A percentile compares a stretch with the other conserved stretches of the same genome.
phyloP scores from a whole-genome alignment of 2,797 vertebrate species.

The Steatocranus sp. region DNA sequence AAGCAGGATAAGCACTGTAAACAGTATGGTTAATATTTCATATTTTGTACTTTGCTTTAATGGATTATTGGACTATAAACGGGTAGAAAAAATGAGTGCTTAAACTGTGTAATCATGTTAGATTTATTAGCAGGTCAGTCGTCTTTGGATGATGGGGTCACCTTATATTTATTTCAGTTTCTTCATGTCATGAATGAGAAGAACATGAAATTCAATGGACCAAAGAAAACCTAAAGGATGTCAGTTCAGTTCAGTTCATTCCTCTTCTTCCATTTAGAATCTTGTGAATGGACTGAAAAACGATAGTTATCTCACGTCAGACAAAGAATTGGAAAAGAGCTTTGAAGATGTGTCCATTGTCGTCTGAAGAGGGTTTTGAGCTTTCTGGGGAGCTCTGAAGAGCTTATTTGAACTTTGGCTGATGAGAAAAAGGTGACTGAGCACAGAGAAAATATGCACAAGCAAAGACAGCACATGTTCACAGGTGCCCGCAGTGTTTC shows the following conservation, averaged over 20 bases:
- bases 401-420: constrained; percentile 23
- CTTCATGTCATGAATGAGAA: background rate
- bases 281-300: constrained; percentile 13
- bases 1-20: constrained; percentile 42
- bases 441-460: constrained; percentile 19
- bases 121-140: constrained; percentile 34
- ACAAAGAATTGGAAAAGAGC: constrained; percentile 26
- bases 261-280: constrained; percentile 5
- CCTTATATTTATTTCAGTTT: constrained; percentile 26
- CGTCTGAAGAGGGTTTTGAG: background rate
- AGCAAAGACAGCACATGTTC: constrained; percentile 8
- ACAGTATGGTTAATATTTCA: constrained; percentile 61
- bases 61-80: constrained; percentile 48
- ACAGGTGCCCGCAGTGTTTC: constrained; percentile 12
- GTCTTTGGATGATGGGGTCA: constrained; percentile 14
- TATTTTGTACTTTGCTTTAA: constrained; percentile 46
- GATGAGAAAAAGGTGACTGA: constrained; percentile 24
- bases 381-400: background rate
- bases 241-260: constrained; percentile 26
- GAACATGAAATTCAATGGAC: constrained; percentile 15
- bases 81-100: constrained; percentile 14
- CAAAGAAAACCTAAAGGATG: constrained; percentile 1
- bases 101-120: constrained; percentile 27
- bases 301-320: constrained; percentile 29
- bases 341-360: constrained; percentile 26